phyloP scores from a whole-genome alignment of 2,888 invertebrate genomes.

The Sphaeridia pumilis region DNA sequence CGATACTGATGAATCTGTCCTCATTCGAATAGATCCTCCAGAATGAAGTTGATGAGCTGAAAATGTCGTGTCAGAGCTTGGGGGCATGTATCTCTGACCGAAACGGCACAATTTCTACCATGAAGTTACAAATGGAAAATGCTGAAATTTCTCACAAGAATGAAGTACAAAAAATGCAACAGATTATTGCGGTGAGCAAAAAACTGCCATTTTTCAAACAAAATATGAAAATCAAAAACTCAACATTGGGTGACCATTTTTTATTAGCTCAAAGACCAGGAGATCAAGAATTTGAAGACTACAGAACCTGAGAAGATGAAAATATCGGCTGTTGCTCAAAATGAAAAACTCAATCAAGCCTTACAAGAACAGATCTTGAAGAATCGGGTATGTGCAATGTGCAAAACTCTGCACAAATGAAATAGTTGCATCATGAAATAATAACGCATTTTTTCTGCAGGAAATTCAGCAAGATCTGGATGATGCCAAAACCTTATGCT shows the following conservation, averaged over 20 bases:
- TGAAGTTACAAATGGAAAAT: conserved; percentile 1
- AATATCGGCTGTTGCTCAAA: neutral
- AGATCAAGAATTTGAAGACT: conserved; percentile 5
- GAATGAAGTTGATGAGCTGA: neutral
- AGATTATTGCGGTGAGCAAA: too few relatives aligned
- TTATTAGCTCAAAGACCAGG: conserved; percentile 7
- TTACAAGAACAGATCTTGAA: neutral
- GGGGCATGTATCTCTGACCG: neutral
- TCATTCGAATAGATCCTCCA: too few relatives aligned
- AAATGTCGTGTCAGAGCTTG: neutral
- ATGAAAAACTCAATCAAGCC: conserved; percentile 3
- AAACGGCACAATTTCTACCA: neutral
- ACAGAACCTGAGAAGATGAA: conserved; percentile 8
- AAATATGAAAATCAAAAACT: neutral
- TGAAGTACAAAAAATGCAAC: neutral
- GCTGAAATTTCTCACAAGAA: neutral
- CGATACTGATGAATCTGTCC: too few relatives aligned
- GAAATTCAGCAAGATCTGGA: neutral
- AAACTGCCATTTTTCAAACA: too few relatives aligned
- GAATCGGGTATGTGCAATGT: conserved; percentile 2
- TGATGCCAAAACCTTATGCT: conserved; percentile 2
- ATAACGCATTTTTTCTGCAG: conserved; percentile 6
- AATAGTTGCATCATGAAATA: neutral
- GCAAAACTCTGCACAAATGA: neutral
- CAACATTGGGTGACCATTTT: neutral